Evolutionary conservation across 2,888 invertebrate genomes (phyloP), one percentile per base, ranked within the genome.

Genomic region (Iselma pallidipennis): DNA sequence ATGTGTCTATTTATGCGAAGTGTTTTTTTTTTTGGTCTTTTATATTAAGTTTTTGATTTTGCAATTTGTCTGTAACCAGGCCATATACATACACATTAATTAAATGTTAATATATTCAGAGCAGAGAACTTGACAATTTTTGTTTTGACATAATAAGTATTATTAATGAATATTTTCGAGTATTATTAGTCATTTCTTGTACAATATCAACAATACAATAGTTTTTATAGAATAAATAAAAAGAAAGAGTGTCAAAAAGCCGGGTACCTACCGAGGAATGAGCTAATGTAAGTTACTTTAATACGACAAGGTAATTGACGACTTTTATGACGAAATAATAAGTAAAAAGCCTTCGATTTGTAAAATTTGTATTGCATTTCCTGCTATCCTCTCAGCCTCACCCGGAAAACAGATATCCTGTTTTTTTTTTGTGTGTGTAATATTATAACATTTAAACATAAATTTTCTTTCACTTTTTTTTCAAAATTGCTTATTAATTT

Each of bases 401-500:
- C 37, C 37, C 16, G 14, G 19, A 33, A 37, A 16, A n/a, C 7
- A 28, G 1, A 23, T 12, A 45, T 45, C 45, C 45, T 45, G 45
- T 23, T 45, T 45, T 10, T 21, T 14, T 37, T 7, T 31, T 12
- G 4, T 31, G 10, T 16, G 14, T 45, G 45, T 45, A 45, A 45
- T 19, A 19, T 37, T 7, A 16, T 16, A 16, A 37, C 9, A 7
- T 16, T 23, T 12, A 23, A n/a, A n/a, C 23, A 1, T 45, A 1
- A 45, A 45, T 42, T 7, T 37, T 37, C 7, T 7, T 33, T 37
- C 7, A 37, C 16, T 37, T 4, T 37, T 16, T 37, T 6, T 37
- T 16, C n/a, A n/a, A n/a, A n/a, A n/a, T n/a, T n/a, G n/a, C n/a
- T 16, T 14, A 14, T 14, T 33, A 16, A 42, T 42, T 85, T 82